Conservation (phyloP, 2,797 vertebrate genomes). For the Meda fulgida region DNA sequence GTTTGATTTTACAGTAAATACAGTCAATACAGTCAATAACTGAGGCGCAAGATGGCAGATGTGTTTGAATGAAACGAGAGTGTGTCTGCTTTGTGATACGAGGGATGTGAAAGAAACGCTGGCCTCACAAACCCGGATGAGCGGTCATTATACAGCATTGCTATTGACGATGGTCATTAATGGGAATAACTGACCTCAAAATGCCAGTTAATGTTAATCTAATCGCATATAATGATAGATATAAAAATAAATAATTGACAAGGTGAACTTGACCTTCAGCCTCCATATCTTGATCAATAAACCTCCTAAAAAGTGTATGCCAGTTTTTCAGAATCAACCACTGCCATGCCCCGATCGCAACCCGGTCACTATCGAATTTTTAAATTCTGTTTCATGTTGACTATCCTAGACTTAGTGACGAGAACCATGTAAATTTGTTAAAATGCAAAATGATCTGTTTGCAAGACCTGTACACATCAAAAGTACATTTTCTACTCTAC, state of each 20-base stretch:
- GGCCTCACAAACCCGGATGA: background rate
- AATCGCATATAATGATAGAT: background rate
- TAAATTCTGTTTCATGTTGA: background rate
- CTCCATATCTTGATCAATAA: background rate
- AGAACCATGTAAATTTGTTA: background rate
- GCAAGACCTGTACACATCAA: background rate
- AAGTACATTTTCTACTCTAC: background rate
- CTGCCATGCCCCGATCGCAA: too few relatives aligned
- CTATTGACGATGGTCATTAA: background rate
- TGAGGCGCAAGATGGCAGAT: background rate
- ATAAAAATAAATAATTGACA: slow-evolving; percentile 12
- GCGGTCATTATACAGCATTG: background rate
- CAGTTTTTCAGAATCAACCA: background rate
- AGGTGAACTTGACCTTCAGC: background rate
- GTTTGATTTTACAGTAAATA: background rate
- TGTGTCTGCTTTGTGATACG: background rate
- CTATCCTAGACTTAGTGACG: background rate
- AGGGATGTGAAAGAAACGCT: background rate
- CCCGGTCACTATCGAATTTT: too few relatives aligned
- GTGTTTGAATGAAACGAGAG: background rate
- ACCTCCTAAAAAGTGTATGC: background rate
- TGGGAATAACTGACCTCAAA: background rate
- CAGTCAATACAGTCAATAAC: background rate
- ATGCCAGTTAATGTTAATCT: slow-evolving; percentile 16
- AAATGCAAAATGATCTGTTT: background rate